Evolutionary conservation across 2,888 invertebrate species (phyloP), one percentile per base, ranked within the genome.

Genomic region (Melanotus villosus): DNA sequence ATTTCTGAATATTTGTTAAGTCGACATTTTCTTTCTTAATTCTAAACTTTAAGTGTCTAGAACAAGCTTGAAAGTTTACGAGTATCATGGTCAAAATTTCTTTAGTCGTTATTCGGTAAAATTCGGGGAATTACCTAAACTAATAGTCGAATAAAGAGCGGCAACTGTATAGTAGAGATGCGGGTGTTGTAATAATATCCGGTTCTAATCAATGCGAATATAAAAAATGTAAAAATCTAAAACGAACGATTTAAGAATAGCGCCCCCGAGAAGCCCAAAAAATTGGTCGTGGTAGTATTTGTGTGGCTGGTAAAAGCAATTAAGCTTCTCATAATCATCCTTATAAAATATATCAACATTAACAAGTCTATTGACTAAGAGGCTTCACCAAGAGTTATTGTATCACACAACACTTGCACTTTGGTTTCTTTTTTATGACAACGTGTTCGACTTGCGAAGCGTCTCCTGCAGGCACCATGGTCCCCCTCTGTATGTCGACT

Each of bases 391-490:
- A 67, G 43, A 73, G 50, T 90, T 94, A 96, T 91, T 96, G 95
- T 85, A 96, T 89, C 84, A 94, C 94, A 89, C 97, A 97, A 89
- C 96, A 96, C 86, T 94, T 93, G 91, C 96, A 96, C 88, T 95
- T 96, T 86, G 94, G 94, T 88, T 96, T 96, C 90, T 96, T 96
- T 89, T 96, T 96, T 84, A 96, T 91, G 83, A 94, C 93, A 82
- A 97, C 94, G 85, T 94, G 95, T 85, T 96, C 96, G 76, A 95
- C 93, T 85, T 95, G 94, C 80, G 88, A 88, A 73, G 89, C 89
- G 78, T 90, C 90, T 38, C 81, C 83, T 71, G 93, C 92, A 79
- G 92, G 92, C 78, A 88, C 87, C 68, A 92, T 91, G 70, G 92
- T 89, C 75, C 90, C 91, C 77, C 89, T 87, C 79, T 93, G 92